These are phyloP conservation scores for Argopecten irradians DNA, from an alignment of 1,140 invertebrate species.

Conservation along the genomic window DNA sequence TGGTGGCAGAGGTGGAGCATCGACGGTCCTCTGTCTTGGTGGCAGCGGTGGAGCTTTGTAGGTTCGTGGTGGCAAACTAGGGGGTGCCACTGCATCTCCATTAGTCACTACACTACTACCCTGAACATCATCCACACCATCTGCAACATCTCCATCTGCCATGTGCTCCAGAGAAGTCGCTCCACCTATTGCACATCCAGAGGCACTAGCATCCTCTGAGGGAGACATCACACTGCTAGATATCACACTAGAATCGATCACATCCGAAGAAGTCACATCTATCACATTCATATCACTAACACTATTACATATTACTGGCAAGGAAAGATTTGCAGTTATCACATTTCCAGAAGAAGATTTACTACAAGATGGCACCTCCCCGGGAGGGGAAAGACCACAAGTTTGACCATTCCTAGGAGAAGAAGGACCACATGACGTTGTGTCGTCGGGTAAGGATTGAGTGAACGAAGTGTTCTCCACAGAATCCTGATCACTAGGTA, in stretches of 20 bases:
- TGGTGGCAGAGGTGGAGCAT: slow-evolving; percentile 67
- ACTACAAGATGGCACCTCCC: not conserved
- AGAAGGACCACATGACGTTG: not conserved
- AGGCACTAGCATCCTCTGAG: not conserved
- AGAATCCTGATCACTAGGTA: not conserved
- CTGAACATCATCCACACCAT: not conserved
- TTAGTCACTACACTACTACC: not conserved
- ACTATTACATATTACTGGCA: not conserved
- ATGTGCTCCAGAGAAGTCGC: not conserved
- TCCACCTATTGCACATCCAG: not conserved
- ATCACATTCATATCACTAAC: not conserved
- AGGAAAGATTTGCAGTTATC: slow-evolving; percentile 7
- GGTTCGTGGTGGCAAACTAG: slow-evolving; percentile 68
- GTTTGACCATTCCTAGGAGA: not conserved
- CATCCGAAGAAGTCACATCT: not conserved
- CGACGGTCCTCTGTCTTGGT: slow-evolving; percentile 57
- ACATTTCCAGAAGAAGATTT: not conserved
- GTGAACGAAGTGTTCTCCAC: not conserved
- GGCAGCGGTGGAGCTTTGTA: slow-evolving; percentile 72
- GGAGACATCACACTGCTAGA: not conserved
- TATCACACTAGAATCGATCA: too few species aligned
- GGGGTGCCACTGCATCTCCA: slow-evolving; percentile 49
- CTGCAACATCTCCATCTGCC: slow-evolving; percentile 27
- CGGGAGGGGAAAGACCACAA: not conserved
- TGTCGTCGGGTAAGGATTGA: not conserved